Base-by-base conservation (phyloP, 2,797 vertebrate genomes). In the Peromyscus nudipes region DNA sequence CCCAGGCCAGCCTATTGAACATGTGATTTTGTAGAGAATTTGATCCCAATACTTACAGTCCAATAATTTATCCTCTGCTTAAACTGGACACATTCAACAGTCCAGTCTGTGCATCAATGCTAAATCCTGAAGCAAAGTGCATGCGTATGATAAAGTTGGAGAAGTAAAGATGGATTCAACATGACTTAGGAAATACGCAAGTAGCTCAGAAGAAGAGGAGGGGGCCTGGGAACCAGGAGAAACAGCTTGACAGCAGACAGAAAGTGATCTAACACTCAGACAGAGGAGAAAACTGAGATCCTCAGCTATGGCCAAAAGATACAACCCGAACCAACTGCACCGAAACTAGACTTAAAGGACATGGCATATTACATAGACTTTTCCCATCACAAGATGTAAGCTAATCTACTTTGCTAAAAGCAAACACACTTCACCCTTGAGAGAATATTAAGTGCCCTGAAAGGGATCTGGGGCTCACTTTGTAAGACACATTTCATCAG, bases 361-460 rank as follows among this genome's bases (percentile, higher is more conserved):
- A 96, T 29, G 57, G 82, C 57, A 13, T 57, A 93, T 97, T 97
- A 91, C 96, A 83, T 46, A 84, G 89, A 96, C 96, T 97, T 98
- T 98, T 97, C 96, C 96, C 97, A 96, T 97, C 97, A 97, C 89
- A 95, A 96, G 95, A 94, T 94, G 96, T 97, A 96, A 96, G 97
- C 89, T 95, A 96, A 98, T 96, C 94, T 94, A 92, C 94, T 97
- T 93, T 91, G 95, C 97, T 97, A 96, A 97, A 97, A 97, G 97
- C 95, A 97, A 97, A 96, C 92, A 95, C 75, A 96, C 96, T 96
- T 97, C 73, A 95, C 95, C 92, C 97, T 94, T 85, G 97, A 94
- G 94, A 97, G 88, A 91, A 55, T 97, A 96, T 94, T 96, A 96
- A 96, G 86, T 95, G 67, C 96, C 96, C 89, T 71, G 96, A 92